phyloP scores from a whole-genome alignment of 2,888 invertebrate species.

The Drosophila multiciliata region DNA sequence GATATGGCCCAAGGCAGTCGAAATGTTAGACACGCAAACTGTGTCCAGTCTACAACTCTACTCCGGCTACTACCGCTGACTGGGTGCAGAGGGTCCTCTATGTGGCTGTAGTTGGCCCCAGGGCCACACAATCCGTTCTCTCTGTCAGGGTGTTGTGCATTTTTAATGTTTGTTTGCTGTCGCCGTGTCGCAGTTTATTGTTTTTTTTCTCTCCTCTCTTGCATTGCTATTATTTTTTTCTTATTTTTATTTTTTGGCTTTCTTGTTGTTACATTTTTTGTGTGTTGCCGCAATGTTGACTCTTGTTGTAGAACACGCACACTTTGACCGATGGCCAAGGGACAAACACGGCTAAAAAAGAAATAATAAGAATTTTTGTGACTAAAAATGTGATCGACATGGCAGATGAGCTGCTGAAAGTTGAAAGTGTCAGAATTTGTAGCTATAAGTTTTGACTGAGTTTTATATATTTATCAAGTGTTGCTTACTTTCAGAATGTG shows the following conservation, averaged over 20 bases:
- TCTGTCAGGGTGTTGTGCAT: slow-evolving; percentile 53
- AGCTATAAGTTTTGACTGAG: neutral
- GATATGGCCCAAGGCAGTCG: slow-evolving; percentile 57
- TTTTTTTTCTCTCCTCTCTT: slow-evolving; percentile 14
- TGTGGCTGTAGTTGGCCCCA: slow-evolving; percentile 26
- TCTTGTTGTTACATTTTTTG: slow-evolving; percentile 30
- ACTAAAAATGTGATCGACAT: slow-evolving; percentile 7
- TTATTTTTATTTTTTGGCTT: slow-evolving; percentile 14
- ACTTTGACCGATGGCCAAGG: slow-evolving; percentile 55
- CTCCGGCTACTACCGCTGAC: neutral
- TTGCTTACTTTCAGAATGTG: neutral
- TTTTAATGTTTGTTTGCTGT: slow-evolving; percentile 73
- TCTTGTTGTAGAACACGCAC: slow-evolving; percentile 64
- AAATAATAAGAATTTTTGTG: neutral
- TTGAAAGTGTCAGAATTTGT: accelerated
- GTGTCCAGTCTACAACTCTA: slow-evolving; percentile 7
- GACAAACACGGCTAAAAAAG: slow-evolving; percentile 23
- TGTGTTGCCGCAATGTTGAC: slow-evolving; percentile 58
- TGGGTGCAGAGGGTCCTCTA: slow-evolving; percentile 12
- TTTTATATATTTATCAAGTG: neutral
- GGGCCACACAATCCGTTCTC: slow-evolving; percentile 37
- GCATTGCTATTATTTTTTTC: neutral
- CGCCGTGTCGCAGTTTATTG: slow-evolving; percentile 70
- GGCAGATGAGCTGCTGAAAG: neutral
- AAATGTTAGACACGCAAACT: slow-evolving; percentile 63